A percentile compares a stretch with the other conserved stretches of the same genome.
Conservation (phyloP, 2,888 invertebrate genomes). For the Polydrusus cervinus region DNA sequence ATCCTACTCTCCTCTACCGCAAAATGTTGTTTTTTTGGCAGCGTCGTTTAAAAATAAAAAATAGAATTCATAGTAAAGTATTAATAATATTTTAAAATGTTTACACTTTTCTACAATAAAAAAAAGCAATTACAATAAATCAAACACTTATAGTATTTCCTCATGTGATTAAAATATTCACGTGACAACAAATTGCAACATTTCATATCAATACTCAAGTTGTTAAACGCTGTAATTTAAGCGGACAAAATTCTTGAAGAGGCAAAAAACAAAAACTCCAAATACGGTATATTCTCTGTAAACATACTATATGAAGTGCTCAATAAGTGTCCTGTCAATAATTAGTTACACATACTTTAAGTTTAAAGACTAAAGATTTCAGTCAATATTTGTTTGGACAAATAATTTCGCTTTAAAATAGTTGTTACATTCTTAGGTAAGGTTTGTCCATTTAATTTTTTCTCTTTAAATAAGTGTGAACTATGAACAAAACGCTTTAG, state of each 20-base stretch:
- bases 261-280: conserved; percentile 29
- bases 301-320: conserved; percentile 30
- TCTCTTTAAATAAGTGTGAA: neutral
- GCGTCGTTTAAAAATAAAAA: neutral
- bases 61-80: too few species aligned
- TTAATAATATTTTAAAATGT: neutral
- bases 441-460: conserved; percentile 1
- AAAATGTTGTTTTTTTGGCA: neutral
- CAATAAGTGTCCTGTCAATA: conserved; percentile 32
- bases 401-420: conserved; percentile 28
- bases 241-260: conserved; percentile 13
- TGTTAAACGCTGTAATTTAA: neutral
- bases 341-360: conserved; percentile 37
- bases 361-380: conserved; percentile 33
- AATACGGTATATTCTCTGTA: conserved; percentile 21
- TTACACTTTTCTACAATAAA: neutral
- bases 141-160: conserved; percentile 4
- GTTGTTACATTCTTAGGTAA: conserved; percentile 18
- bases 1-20: too few species aligned
- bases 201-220: conserved; percentile 3
- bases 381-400: conserved; percentile 31
- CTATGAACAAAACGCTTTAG: too few species aligned
- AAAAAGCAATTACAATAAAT: neutral
- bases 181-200: conserved; percentile 11
- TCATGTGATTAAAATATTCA: neutral